Percentiles rank a stretch among this genome's conserved stretches.
Conservation (phyloP, 2,888 invertebrate species). For the Pyrrhia umbra region DNA sequence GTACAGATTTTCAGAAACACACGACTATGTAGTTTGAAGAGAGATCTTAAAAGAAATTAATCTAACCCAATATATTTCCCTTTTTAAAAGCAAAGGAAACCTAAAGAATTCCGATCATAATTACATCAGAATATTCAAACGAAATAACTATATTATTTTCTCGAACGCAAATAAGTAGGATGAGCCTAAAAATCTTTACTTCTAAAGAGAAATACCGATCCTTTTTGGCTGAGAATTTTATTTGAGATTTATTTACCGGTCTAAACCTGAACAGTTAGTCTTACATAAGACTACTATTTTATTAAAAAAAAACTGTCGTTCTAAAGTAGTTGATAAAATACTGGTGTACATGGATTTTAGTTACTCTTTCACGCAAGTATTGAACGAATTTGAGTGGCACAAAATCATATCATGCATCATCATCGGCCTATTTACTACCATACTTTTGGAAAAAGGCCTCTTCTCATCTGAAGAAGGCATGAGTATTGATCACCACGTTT, state of each 20-base stretch:
- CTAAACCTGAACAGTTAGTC: not conserved
- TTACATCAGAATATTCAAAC: constrained; percentile 31
- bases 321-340: too few relatives aligned
- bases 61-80: not conserved
- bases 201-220: constrained; percentile 14
- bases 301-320: too few relatives aligned
- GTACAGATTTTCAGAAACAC: too few relatives aligned
- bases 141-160: constrained; percentile 42
- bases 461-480: too few relatives aligned
- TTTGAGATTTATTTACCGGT: constrained; percentile 16
- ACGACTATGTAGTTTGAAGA: not conserved
- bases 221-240: constrained; percentile 32
- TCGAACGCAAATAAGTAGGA: constrained; percentile 15
- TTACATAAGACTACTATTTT: not conserved
- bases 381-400: too few relatives aligned
- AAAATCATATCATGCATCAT: too few relatives aligned
- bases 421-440: too few relatives aligned
- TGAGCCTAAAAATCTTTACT: constrained; percentile 1
- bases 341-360: too few relatives aligned
- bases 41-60: not conserved
- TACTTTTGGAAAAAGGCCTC: too few relatives aligned
- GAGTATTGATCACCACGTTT: too few relatives aligned
- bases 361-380: too few relatives aligned
- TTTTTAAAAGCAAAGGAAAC: constrained; percentile 21
- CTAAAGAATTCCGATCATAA: constrained; percentile 32